Base-by-base conservation (phyloP, 2,113 vertebrate species). In the Chelonoidis abingdonii region DNA sequence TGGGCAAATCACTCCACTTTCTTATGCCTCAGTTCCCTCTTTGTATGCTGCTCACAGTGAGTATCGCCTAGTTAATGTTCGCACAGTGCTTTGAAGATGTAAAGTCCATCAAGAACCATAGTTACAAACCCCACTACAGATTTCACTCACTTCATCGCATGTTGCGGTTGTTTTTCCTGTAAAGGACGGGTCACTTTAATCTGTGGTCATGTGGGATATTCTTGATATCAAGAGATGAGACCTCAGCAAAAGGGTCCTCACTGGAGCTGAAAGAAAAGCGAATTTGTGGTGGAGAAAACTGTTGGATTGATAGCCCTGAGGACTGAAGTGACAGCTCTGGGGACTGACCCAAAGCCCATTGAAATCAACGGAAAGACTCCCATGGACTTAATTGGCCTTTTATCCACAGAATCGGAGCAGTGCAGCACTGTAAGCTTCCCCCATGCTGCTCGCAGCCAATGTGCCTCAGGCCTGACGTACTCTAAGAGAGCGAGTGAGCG, bases 1-100 rank as follows among this genome's bases (percentile, higher is more conserved):
- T 10, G 8, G 54, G 80, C 62, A 87, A 54, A 19, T 89, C 62
- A 82, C 31, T 76, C 8, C 31, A 84, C 54, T 11, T 17, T 16
- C 78, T 53, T 1, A 0, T 79, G 86, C 94, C 94, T 97, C 93
- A 62, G 86, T 92, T 96, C 89, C 84, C 53, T 16, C 25, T 47
- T 78, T 72, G 22, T 12, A 76, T 27, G 41, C 16, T 10, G 11
- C 75, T 27, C 41, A 47, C 6, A 47, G 75, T 25, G 41, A 78
- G 25, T 25, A 44, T 78, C 25, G 49, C 83, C 65, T 69, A 89
- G n/a, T 89, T 95, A 35, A 91, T 69, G 87, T 75, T 86, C 87
- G 89, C 95, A 86, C 41, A 88, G 89, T 38, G 94, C 93, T 97
- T 82, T 69, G 94, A 96, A 96, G 96, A 95, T 95, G 96, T 88